phyloP scores from a whole-genome alignment of 2,797 vertebrate genomes.

The Euphonia xanthogaster region DNA sequence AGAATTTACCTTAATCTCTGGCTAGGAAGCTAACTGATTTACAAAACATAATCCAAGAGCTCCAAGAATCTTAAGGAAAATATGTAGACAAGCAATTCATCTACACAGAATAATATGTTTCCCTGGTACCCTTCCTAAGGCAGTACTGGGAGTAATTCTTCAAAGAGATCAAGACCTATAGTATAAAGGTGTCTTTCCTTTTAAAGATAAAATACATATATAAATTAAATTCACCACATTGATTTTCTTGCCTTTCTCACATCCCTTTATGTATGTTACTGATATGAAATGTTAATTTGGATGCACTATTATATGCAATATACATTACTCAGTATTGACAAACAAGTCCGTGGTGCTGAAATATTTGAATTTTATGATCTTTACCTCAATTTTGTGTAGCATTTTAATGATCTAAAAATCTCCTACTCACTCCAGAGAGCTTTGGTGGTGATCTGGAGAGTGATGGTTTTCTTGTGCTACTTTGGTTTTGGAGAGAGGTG shows the following conservation, averaged over 20 bases:
- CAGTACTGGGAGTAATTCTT: neutral
- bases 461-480: neutral
- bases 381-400: neutral
- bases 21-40: conserved; percentile 91
- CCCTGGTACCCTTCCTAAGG: neutral
- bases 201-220: neutral
- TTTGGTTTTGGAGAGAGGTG: neutral
- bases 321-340: neutral
- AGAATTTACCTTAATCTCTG: conserved; percentile 99
- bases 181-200: neutral
- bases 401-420: neutral
- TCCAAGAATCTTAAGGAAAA: conserved; percentile 77
- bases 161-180: neutral
- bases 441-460: neutral
- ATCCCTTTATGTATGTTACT: neutral
- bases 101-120: conserved; percentile 32
- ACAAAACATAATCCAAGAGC: conserved; percentile 85
- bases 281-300: neutral
- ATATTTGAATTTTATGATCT: neutral
- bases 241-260: neutral
- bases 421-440: accelerated
- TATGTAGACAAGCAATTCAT: conserved; percentile 61
- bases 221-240: neutral
- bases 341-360: neutral
- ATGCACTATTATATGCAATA: neutral